phyloP scores from a whole-genome alignment of 2,888 invertebrate genomes.

The Autographa gamma region DNA sequence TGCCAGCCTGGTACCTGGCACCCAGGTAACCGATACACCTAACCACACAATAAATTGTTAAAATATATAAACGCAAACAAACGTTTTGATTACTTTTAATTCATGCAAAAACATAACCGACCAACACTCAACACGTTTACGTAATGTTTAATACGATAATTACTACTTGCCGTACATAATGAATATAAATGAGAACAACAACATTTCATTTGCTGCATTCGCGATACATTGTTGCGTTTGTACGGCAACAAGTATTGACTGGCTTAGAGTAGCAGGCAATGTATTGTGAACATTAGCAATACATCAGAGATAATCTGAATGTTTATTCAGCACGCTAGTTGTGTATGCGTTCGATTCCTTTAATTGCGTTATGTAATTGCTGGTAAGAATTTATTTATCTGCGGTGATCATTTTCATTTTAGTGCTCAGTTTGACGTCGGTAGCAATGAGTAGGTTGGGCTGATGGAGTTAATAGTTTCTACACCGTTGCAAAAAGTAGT shows the following conservation, averaged over 20 bases:
- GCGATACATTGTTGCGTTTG: conserved; percentile 28
- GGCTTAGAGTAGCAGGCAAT: conserved; percentile 8
- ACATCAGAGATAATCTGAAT: conserved; percentile 35
- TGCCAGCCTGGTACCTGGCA: not conserved
- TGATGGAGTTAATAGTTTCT: not conserved
- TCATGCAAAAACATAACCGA: conserved; percentile 65
- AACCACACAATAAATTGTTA: conserved; percentile 24
- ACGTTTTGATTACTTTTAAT: conserved; percentile 59
- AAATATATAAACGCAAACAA: conserved; percentile 52
- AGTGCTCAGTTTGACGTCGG: conserved; percentile 9
- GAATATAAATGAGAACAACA: conserved; percentile 69
- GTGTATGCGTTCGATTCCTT: conserved; percentile 51
- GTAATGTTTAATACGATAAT: conserved; percentile 73
- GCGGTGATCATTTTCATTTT: conserved; percentile 39
- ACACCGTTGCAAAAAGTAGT: not conserved
- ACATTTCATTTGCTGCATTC: conserved; percentile 35
- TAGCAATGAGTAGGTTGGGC: not conserved
- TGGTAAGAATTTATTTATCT: conserved; percentile 50
- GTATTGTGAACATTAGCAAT: conserved; percentile 29
- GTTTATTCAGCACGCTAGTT: conserved; percentile 44
- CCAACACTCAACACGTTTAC: conserved; percentile 64
- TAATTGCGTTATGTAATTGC: conserved; percentile 55
- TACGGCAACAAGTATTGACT: not conserved
- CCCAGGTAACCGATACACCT: not conserved
- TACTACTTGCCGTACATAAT: conserved; percentile 69